A percentile compares a stretch with the other conserved stretches of the same genome.
Evolutionary conservation across 2,888 invertebrate species (phyloP).

Genomic region (Xanthostigma xanthostigma): DNA sequence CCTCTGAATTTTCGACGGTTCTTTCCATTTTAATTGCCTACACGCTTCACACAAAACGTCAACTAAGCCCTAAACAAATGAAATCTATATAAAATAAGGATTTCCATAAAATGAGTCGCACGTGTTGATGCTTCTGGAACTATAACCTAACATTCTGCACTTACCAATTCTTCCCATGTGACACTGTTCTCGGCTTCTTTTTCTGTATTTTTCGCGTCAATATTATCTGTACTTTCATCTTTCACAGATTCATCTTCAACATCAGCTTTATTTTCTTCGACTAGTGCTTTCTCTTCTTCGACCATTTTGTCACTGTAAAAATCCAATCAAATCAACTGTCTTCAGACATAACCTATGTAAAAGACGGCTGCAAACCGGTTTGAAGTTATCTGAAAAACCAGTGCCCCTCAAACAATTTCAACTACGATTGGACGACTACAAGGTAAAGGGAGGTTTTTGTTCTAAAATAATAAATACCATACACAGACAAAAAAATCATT

Average conservation of each 20-base stretch:
- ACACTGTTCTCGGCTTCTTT: slow-evolving; percentile 20
- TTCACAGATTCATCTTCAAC: too few species aligned
- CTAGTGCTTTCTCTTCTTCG: not conserved
- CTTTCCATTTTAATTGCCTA: slow-evolving; percentile 82
- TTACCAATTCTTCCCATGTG: slow-evolving; percentile 47
- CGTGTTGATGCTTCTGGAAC: too few species aligned
- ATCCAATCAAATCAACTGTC: too few species aligned
- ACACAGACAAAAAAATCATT: slow-evolving; percentile 12
- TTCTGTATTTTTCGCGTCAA: slow-evolving; percentile 5
- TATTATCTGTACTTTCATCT: slow-evolving; percentile 7
- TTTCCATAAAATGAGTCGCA: not conserved
- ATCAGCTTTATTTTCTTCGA: not conserved
- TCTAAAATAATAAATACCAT: not conserved
- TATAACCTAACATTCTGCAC: slow-evolving; percentile 10
- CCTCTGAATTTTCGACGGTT: slow-evolving; percentile 86
- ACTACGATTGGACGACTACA: not conserved
- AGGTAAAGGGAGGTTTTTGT: not conserved
- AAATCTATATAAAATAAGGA: not conserved
- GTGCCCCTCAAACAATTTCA: not conserved
- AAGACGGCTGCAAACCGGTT: not conserved
- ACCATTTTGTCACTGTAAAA: not conserved
- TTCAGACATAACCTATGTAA: not conserved
- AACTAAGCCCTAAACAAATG: slow-evolving; percentile 58
- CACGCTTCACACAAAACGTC: slow-evolving; percentile 87
- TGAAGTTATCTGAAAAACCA: too few species aligned